Percentiles rank a stretch among this genome's conserved stretches.
Evolutionary conservation across 2,888 invertebrate species (phyloP).

Genomic region (Slavum lentiscoides): DNA sequence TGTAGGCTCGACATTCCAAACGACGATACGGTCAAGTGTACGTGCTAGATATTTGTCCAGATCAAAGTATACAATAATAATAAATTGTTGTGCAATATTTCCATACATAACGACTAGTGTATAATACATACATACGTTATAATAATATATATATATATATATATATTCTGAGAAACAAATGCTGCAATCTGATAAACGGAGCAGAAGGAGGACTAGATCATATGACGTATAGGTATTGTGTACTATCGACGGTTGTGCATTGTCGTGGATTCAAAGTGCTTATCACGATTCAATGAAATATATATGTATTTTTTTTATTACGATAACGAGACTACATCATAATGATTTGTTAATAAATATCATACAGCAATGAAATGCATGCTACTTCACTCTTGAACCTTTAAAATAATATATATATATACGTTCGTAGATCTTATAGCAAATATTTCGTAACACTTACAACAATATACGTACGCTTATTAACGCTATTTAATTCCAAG

Average conservation of each 20-base stretch:
- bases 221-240: background rate
- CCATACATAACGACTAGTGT: no score
- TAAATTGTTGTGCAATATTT: background rate
- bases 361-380: background rate
- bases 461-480: no score
- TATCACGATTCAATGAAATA: conserved; percentile 39
- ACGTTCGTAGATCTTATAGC: no score
- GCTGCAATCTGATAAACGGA: conserved; percentile 36
- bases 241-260: background rate
- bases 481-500: no score
- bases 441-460: no score
- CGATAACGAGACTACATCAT: conserved; percentile 1
- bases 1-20: background rate
- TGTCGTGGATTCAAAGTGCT: conserved; percentile 8
- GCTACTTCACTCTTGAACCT: background rate
- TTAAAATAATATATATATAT: background rate
- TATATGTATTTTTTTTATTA: background rate
- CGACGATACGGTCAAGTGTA: background rate
- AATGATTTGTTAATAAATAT: background rate
- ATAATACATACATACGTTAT: background rate
- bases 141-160: background rate
- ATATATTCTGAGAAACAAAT: background rate
- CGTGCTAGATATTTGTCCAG: conserved; percentile 8
- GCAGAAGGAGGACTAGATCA: background rate
- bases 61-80: background rate